Evolutionary conservation across 2,113 vertebrate genomes (phyloP).

Genomic region (Apteryx mantelli): DNA sequence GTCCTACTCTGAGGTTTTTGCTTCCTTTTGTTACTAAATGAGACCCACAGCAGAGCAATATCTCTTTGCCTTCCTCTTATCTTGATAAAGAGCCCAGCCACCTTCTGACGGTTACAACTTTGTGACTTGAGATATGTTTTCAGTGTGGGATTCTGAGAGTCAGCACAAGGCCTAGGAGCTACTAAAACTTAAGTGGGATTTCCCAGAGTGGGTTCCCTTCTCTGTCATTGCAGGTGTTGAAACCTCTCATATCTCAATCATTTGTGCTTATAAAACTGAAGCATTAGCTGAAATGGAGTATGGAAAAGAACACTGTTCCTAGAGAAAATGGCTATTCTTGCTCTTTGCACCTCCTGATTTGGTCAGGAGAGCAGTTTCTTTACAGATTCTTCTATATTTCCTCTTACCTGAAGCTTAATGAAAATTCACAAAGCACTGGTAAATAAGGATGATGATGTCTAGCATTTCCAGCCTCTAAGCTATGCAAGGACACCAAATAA

Average conservation of each 20-base stretch:
- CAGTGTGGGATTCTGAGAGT: background rate
- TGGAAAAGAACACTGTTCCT: background rate
- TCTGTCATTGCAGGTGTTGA: background rate
- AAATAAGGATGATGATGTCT: background rate
- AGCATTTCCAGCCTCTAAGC: background rate
- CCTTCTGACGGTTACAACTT: background rate
- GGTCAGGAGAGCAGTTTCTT: background rate
- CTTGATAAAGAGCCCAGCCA: background rate
- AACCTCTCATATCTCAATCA: slow-evolving; percentile 31
- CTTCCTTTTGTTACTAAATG: slow-evolving; percentile 19
- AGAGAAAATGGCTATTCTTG: background rate
- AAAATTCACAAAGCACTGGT: background rate
- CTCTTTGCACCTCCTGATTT: background rate
- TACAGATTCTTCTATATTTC: background rate
- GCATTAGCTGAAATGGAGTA: background rate
- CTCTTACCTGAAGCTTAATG: background rate
- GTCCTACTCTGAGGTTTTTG: slow-evolving; percentile 16
- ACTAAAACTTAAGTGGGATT: slow-evolving; percentile 46
- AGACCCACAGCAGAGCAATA: background rate
- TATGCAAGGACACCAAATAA: background rate
- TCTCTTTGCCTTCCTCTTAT: background rate
- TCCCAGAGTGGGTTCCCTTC: slow-evolving; percentile 3
- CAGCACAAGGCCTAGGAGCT: background rate
- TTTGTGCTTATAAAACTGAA: slow-evolving; percentile 36
- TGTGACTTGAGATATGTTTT: background rate